Conservation (phyloP, 2,888 invertebrate genomes). For the Geophilus truncorum region DNA sequence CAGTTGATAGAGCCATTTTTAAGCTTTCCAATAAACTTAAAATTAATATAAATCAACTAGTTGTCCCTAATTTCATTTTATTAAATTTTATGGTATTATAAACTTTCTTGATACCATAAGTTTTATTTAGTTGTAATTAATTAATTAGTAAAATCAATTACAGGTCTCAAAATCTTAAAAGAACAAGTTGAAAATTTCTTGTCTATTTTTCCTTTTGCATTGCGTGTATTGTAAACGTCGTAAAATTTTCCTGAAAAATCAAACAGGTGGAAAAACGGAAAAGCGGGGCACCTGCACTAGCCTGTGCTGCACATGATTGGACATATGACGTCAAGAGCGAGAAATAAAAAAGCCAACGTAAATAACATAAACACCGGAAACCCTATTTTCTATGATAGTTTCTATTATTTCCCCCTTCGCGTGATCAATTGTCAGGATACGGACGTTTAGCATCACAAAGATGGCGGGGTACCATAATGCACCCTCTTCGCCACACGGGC, state of each 20-base stretch:
- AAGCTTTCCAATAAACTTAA: no score
- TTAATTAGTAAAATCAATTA: no score
- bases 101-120: no score
- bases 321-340: background rate
- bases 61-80: no score
- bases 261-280: constrained; percentile 16
- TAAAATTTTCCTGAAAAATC: background rate
- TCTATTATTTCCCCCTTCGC: constrained; percentile 5
- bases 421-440: constrained; percentile 6
- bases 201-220: background rate
- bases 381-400: background rate
- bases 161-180: no score
- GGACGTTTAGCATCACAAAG: constrained; percentile 15
- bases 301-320: constrained; percentile 10
- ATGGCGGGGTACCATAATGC: constrained; percentile 15
- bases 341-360: background rate
- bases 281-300: background rate
- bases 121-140: no score
- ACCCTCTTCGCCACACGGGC: background rate
- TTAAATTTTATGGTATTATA: no score
- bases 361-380: constrained; percentile 5
- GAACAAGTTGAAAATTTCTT: background rate
- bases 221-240: no score
- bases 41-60: no score
- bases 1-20: no score